Conservation (phyloP, 2,113 vertebrate species). For the Aegotheles bennettii region DNA sequence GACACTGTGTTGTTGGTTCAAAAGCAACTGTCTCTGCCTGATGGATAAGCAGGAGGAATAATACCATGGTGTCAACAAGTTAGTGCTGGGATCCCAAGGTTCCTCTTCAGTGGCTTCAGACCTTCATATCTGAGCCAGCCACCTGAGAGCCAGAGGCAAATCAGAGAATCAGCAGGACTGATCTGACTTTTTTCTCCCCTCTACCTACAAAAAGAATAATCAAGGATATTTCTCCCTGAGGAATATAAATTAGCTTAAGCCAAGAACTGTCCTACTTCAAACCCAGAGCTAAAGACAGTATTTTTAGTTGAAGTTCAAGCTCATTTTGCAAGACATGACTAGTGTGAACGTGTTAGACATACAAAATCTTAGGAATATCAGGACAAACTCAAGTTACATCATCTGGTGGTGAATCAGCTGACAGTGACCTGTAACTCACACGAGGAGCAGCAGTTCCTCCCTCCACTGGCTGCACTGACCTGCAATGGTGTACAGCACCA, state of each 20-base stretch:
- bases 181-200: background rate
- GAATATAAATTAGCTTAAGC: background rate
- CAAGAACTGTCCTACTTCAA: background rate
- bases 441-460: background rate
- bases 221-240: background rate
- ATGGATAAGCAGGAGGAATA: background rate
- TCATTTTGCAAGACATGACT: background rate
- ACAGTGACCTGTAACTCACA: background rate
- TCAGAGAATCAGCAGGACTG: background rate
- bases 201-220: background rate
- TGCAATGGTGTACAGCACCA: rapidly evolving
- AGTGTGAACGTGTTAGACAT: background rate
- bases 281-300: background rate
- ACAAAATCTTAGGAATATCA: background rate
- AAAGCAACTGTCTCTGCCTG: background rate
- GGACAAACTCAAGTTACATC: background rate
- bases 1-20: background rate
- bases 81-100: too few species aligned
- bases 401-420: background rate
- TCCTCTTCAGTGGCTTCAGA: background rate
- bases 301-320: background rate
- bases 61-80: background rate
- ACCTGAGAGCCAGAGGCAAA: background rate
- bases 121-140: background rate
- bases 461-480: background rate